phyloP scores from a whole-genome alignment of 2,797 vertebrate species.

The Bryconaethiops microstoma region DNA sequence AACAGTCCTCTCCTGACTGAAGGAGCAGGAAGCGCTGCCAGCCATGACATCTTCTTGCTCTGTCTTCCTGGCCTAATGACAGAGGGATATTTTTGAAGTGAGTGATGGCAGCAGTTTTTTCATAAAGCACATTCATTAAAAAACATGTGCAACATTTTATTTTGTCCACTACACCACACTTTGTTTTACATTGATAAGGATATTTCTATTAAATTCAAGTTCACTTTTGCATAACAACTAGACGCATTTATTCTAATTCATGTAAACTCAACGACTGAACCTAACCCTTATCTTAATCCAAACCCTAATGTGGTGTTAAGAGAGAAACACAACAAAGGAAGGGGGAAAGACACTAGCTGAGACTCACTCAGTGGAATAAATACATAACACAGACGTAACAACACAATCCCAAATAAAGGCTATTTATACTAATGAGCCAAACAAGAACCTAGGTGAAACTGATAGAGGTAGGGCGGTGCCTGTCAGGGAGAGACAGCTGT shows the following conservation, averaged over 20 bases:
- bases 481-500: no score
- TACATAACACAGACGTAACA: no score
- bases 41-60: constrained; percentile 86
- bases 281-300: background rate
- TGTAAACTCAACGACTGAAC: background rate
- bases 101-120: background rate
- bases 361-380: no score
- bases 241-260: background rate
- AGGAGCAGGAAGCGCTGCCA: constrained; percentile 88
- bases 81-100: constrained; percentile 13
- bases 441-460: background rate
- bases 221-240: background rate
- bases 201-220: background rate
- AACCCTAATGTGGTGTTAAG: background rate
- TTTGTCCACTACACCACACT: background rate
- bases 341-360: no score
- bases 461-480: no score
- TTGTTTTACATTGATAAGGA: background rate
- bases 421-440: background rate
- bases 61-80: constrained; percentile 78
- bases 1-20: constrained; percentile 80
- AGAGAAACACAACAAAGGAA: no score
- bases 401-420: no score
- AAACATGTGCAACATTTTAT: background rate
- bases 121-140: background rate